phyloP scores from a whole-genome alignment of 2,888 invertebrate genomes.

The Opisthograptis luteolata region DNA sequence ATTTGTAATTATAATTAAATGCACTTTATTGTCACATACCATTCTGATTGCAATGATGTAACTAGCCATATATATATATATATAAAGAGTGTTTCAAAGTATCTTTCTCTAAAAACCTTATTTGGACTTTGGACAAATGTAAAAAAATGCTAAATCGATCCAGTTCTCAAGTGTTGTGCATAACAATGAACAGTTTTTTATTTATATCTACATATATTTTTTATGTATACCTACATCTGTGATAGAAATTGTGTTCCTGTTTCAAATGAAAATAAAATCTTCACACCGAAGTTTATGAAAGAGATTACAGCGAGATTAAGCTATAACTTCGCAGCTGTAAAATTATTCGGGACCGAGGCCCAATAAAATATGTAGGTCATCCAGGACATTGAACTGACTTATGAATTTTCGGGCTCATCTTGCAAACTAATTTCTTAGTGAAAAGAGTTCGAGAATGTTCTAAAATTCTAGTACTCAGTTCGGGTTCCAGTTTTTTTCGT shows the following conservation, averaged over 20 bases:
- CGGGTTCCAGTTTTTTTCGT: background rate
- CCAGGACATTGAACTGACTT: slow-evolving; percentile 18
- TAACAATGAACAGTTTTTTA: too few species aligned
- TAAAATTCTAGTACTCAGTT: background rate
- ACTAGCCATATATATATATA: too few species aligned
- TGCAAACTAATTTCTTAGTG: background rate
- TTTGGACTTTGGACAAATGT: too few species aligned
- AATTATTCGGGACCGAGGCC: slow-evolving; percentile 12
- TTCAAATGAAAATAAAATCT: slow-evolving; percentile 16
- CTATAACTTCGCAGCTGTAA: slow-evolving; percentile 21
- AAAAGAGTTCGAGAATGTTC: slow-evolving; percentile 3
- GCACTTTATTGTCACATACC: background rate
- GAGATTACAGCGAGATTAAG: slow-evolving; percentile 26
- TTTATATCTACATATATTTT: too few species aligned
- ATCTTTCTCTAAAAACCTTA: too few species aligned
- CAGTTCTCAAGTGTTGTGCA: too few species aligned
- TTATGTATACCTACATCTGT: too few species aligned
- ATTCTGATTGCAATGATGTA: too few species aligned
- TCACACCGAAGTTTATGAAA: slow-evolving; percentile 16
- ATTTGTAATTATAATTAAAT: background rate
- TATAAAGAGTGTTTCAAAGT: too few species aligned
- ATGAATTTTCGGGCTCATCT: slow-evolving; percentile 8
- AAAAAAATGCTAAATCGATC: too few species aligned
- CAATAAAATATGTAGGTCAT: slow-evolving; percentile 25
- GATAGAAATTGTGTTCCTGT: slow-evolving; percentile 1